These are phyloP conservation scores for Tetramorium simillimum DNA, from an alignment of 1,140 invertebrate genomes.

Conservation along the genomic window DNA sequence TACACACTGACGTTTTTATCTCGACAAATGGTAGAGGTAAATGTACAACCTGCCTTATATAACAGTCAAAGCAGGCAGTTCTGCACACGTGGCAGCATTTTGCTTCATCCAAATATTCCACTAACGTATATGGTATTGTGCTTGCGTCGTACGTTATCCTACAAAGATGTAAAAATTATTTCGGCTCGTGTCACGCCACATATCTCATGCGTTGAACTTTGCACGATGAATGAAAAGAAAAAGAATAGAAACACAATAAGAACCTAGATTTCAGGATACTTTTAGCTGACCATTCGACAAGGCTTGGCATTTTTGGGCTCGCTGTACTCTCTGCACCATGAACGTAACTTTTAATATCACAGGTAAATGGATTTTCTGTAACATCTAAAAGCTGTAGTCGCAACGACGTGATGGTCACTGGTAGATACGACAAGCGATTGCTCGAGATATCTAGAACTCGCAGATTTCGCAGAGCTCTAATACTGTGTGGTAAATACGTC, in stretches of 20 bases:
- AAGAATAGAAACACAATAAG: not conserved
- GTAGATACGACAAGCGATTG: constrained; percentile 85
- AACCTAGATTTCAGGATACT: constrained; percentile 81
- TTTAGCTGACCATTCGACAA: constrained; percentile 75
- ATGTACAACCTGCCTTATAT: constrained; percentile 80
- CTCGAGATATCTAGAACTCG: constrained; percentile 85
- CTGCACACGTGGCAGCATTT: constrained; percentile 89
- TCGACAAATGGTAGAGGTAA: constrained; percentile 82
- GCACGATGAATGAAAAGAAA: not conserved
- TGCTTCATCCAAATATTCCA: constrained; percentile 87
- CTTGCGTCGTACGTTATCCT: constrained; percentile 86
- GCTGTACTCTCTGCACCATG: constrained; percentile 2
- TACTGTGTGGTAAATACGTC: constrained; percentile 81
- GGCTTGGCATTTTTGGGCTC: constrained; percentile 73
- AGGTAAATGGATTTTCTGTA: constrained; percentile 85
- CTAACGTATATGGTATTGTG: constrained; percentile 87
- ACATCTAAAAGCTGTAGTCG: constrained; percentile 86
- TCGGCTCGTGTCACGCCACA: not conserved
- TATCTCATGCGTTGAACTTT: constrained; percentile 1
- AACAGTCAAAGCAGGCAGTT: constrained; percentile 86
- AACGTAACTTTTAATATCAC: constrained; percentile 14
- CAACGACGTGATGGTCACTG: constrained; percentile 86
- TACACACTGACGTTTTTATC: constrained; percentile 75
- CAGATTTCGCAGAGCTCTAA: constrained; percentile 81
- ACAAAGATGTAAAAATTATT: constrained; percentile 70